These are phyloP conservation scores for Heterocephalus glaber DNA, from an alignment of 2,113 vertebrate species.

Conservation along the genomic window DNA sequence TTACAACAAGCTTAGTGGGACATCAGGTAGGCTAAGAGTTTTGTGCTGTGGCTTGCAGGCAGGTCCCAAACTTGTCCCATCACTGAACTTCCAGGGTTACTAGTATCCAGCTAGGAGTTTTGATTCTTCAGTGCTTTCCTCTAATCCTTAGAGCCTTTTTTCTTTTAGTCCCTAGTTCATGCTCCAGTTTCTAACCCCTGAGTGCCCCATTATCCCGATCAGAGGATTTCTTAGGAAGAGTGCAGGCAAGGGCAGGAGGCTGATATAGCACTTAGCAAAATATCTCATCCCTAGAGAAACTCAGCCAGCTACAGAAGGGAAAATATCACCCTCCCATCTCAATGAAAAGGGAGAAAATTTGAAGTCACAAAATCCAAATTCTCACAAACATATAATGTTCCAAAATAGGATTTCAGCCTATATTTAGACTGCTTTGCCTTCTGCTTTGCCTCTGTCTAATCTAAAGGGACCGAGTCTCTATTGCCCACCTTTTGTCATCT, in stretches of 20 bases:
- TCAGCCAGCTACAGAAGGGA: not conserved
- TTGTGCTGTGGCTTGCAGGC: not conserved
- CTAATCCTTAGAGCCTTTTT: not conserved
- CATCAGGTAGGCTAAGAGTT: rapidly evolving
- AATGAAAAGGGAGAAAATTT: not conserved
- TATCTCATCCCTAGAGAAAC: not conserved
- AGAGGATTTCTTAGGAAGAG: not conserved
- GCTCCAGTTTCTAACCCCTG: not conserved
- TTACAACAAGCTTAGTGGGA: not conserved
- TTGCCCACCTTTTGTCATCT: rapidly evolving
- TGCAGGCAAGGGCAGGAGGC: rapidly evolving
- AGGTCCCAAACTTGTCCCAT: not conserved
- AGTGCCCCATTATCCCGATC: not conserved
- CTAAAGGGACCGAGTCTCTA: not conserved
- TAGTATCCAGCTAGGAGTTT: not conserved
- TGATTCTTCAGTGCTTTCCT: not conserved
- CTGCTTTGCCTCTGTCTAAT: not conserved
- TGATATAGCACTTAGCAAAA: not conserved
- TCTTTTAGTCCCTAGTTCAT: not conserved
- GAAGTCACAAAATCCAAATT: not conserved
- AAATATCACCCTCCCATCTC: not conserved
- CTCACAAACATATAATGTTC: not conserved
- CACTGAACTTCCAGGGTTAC: rapidly evolving
- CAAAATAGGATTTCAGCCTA: not conserved
- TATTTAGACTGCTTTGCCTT: rapidly evolving